Percentiles rank a stretch among this genome's conserved stretches.
phyloP scores from a whole-genome alignment of 2,888 invertebrate genomes.

The Drosophila acutilabella region DNA sequence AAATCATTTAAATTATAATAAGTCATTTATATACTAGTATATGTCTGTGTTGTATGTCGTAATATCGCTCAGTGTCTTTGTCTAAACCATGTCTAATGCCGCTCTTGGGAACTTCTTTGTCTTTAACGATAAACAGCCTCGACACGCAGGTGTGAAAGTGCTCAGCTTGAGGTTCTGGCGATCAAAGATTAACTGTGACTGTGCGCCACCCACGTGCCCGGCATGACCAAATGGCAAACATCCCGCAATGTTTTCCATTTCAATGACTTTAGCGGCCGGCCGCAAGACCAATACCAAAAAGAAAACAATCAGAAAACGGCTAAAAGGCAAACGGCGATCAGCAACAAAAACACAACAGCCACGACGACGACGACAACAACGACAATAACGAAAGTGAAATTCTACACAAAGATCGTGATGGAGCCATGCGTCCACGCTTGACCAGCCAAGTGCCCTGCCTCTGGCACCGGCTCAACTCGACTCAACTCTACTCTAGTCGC shows the following conservation, averaged over 20 bases:
- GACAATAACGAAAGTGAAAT: slow-evolving; percentile 78
- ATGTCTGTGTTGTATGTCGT: slow-evolving; percentile 35
- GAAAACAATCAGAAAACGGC: slow-evolving; percentile 68
- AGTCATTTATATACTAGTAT: slow-evolving; percentile 25
- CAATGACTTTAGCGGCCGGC: slow-evolving; percentile 52
- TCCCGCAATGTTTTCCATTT: slow-evolving; percentile 72
- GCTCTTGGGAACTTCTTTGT: slow-evolving; percentile 7
- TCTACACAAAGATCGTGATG: slow-evolving; percentile 71
- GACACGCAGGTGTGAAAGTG: slow-evolving; percentile 45
- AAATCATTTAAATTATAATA: slow-evolving; percentile 63
- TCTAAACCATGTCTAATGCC: slow-evolving; percentile 12
- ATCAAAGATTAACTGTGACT: slow-evolving; percentile 34
- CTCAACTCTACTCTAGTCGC: background rate
- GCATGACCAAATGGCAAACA: slow-evolving; percentile 55
- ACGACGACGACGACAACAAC: slow-evolving; percentile 18
- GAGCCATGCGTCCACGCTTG: slow-evolving; percentile 64
- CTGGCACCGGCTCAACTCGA: slow-evolving; percentile 9
- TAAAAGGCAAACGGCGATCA: slow-evolving; percentile 18
- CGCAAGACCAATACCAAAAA: slow-evolving; percentile 53
- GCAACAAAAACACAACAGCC: slow-evolving; percentile 7
- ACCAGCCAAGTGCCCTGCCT: slow-evolving; percentile 67
- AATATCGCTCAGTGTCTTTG: slow-evolving; percentile 25
- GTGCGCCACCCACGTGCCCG: slow-evolving; percentile 71
- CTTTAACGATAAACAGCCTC: background rate
- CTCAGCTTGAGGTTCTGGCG: slow-evolving; percentile 34